Percentiles rank a stretch among this genome's conserved stretches.
Evolutionary conservation across 2,797 vertebrate species (phyloP).

Genomic region (Spinus pinus): DNA sequence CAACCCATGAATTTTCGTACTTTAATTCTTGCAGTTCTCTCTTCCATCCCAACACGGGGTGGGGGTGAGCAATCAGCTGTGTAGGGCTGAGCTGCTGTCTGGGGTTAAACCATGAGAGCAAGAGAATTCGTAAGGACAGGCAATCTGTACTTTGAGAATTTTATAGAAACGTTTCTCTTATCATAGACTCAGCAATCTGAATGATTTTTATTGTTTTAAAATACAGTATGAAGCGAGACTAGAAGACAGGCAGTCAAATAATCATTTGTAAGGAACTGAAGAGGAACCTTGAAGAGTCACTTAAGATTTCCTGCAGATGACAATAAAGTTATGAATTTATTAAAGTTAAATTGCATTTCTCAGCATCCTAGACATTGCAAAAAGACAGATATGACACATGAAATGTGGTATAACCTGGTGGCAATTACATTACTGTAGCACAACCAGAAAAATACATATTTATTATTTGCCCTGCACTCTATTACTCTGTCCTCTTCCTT

Average conservation of each 20-base stretch:
- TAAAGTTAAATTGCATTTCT: not conserved
- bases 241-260: conserved; percentile 6
- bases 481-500: not conserved
- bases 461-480: not conserved
- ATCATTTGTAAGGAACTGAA: not conserved
- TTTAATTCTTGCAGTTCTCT: not conserved
- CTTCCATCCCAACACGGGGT: accelerated
- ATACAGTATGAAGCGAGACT: not conserved
- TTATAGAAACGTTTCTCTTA: not conserved
- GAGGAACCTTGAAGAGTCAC: not conserved
- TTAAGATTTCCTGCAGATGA: not conserved
- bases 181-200: not conserved
- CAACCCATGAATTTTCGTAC: accelerated
- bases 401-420: not conserved
- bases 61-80: not conserved
- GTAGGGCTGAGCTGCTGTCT: not conserved
- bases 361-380: not conserved
- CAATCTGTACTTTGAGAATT: not conserved
- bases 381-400: not conserved
- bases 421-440: not conserved
- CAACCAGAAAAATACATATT: not conserved
- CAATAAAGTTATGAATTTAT: not conserved
- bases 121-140: not conserved
- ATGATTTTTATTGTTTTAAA: conserved; percentile 2
- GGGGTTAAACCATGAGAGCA: not conserved